Base-by-base conservation (phyloP, 2,113 vertebrate species). In the Glaucidium brasilianum region DNA sequence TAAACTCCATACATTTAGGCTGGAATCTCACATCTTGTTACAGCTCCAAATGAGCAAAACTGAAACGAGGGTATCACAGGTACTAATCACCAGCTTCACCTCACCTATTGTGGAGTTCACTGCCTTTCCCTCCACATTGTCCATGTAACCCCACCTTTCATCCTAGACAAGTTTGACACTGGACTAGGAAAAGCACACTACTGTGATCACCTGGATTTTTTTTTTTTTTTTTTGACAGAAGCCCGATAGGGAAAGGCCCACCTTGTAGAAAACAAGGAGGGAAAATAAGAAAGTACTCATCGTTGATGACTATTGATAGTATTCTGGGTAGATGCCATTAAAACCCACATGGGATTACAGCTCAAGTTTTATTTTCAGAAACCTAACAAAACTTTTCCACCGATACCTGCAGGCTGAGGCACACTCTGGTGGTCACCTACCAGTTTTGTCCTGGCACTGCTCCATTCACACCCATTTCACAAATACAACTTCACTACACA, bases 141-240 rank as follows among this genome's bases (percentile, higher is more conserved):
- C 50, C 34, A 10, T 1, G 2, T 55, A 85, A 30, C 22, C 3
- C 43, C 19, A 29, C 27, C 12, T 92, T 73, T 66, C 73, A 76
- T 11, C 3, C 10, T 13, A 50, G 17, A 8, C 12, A 62, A 8
- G 1, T 0, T 45, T 23, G 12, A 80, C 35, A 18, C 6, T 4
- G 4, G 12, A 14, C 62, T 32, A 62, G 50, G 45, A 86, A 69
- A 76, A 64, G 4, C 37, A 86, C 16, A 6, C 4, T 64, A 14
- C 0, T 25, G 41, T 56, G 13, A 52, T 56, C 37, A 67, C 8
- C 20, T 32, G 5, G 26, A 35, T 7, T 22, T 37, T 12, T 52
- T 17, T 10, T 50, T 66, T 58, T 68, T 53, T 20, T 29, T 15
- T 25, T 25, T 27, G 4, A 18, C 27, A 62, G 22, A 63, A 75